These are phyloP conservation scores for Sphenopsis melanotis DNA, from an alignment of 2,797 vertebrate species.

Conservation along the genomic window DNA sequence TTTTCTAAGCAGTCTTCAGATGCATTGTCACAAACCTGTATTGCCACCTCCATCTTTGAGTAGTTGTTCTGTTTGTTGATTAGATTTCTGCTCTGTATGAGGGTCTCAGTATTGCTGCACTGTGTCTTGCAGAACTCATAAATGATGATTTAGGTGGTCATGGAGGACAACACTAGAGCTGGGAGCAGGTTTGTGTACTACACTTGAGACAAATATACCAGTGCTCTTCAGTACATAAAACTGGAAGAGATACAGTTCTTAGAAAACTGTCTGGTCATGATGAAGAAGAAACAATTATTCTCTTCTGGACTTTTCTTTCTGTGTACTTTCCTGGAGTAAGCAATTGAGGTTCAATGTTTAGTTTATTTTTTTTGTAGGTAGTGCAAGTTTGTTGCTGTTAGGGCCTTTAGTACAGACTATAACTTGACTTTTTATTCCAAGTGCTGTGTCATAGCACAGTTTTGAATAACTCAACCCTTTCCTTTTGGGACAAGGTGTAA, in stretches of 20 bases:
- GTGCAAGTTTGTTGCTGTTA: background rate
- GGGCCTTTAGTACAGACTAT: background rate
- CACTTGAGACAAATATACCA: background rate
- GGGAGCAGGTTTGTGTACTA: background rate
- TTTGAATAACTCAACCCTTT: background rate
- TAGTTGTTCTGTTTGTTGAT: background rate
- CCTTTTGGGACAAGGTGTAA: background rate
- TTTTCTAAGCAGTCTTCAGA: background rate
- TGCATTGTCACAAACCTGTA: background rate
- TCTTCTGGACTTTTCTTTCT: background rate
- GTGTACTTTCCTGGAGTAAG: background rate
- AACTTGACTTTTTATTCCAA: background rate
- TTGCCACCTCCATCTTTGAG: background rate
- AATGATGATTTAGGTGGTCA: background rate
- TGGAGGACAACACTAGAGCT: rapidly evolving
- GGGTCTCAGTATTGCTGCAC: background rate
- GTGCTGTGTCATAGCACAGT: background rate
- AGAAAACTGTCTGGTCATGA: background rate
- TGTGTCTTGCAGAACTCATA: background rate
- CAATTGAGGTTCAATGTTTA: background rate
- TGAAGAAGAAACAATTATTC: background rate
- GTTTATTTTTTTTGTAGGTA: background rate
- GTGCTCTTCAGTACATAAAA: background rate
- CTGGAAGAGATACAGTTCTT: background rate
- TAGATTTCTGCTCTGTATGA: rapidly evolving